Base-by-base conservation (phyloP, 2,888 invertebrate genomes). In the Xanthorhoe designata region DNA sequence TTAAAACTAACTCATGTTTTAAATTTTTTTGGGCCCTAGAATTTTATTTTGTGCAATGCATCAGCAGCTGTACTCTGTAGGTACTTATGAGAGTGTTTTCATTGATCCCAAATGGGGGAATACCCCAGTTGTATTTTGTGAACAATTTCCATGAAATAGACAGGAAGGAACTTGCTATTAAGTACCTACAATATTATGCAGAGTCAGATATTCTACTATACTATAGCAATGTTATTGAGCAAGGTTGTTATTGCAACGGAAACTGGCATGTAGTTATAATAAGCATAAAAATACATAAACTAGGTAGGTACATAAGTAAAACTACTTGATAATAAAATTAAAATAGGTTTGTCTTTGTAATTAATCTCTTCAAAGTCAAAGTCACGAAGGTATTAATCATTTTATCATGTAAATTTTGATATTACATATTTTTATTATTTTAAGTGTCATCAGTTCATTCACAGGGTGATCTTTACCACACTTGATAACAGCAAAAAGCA, bases 401-500 rank as follows among this genome's bases (percentile, higher is more conserved):
- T 47, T 47, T 47, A 47, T 47, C 47, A 17, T 47, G 38, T 38
- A 42, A 13, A 42, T 42, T 38, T 13, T 7, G 38, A 8, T 38
- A 38, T 32, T 4, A 32, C 32, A 32, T 32, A 38, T 13, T 38
- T 13, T 13, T 38, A 38, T 38, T 10, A 38, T 38, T 38, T 38
- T 38, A 38, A 38, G 38, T 38, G 13, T 3, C 32, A 32, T 9
- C 13, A 10, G 35, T 38, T 15, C 47, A 17, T 47, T 17, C 5
- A 47, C 15, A 17, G 13, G 15, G 15, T 42, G 52, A 60, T 60
- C 58, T 60, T 42, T 42, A 24, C 42, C 2, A 52, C 29, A 29
- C 38, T 51, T 45, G 45, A 52, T 42, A 63, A 42, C 57, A 52
- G 17, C 38, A 62, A 55, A 62, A 55, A 17, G 49, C n/a, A 60